These are phyloP conservation scores for Cyclopterus lumpus DNA, from an alignment of 2,797 vertebrate genomes.

Conservation along the genomic window DNA sequence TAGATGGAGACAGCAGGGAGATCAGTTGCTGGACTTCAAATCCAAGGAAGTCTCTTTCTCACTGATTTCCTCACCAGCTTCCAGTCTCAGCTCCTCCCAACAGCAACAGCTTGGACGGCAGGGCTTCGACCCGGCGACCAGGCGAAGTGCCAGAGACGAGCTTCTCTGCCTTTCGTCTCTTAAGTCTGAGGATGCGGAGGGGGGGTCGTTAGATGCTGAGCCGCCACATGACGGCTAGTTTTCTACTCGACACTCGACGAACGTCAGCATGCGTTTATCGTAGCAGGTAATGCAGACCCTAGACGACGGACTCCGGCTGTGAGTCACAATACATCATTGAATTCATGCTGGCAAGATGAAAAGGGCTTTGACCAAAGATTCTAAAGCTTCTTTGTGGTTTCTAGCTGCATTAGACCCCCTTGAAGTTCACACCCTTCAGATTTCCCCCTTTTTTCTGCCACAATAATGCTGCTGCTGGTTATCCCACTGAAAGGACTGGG, in stretches of 20 bases:
- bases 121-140: conserved; percentile 60
- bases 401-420: conserved; percentile 40
- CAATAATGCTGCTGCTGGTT: conserved; percentile 57
- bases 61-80: conserved; percentile 47
- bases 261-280: conserved; percentile 10
- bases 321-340: conserved; percentile 29
- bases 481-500: conserved; percentile 51
- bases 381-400: conserved; percentile 54
- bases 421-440: conserved; percentile 68
- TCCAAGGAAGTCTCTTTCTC: conserved; percentile 61
- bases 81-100: conserved; percentile 49
- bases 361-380: conserved; percentile 42
- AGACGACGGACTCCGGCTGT: conserved; percentile 21
- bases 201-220: conserved; percentile 13
- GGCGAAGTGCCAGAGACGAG: conserved; percentile 53
- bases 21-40: conserved; percentile 53
- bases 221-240: background rate
- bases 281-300: conserved; percentile 1
- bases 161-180: conserved; percentile 15
- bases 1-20: conserved; percentile 16
- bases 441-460: conserved; percentile 25
- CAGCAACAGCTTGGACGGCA: conserved; percentile 55
- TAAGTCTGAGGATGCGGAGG: conserved; percentile 28
- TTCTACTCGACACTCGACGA: background rate
- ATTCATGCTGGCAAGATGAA: conserved; percentile 46